phyloP scores from a whole-genome alignment of 2,797 vertebrate genomes.

The Diplodus puntazzo region DNA sequence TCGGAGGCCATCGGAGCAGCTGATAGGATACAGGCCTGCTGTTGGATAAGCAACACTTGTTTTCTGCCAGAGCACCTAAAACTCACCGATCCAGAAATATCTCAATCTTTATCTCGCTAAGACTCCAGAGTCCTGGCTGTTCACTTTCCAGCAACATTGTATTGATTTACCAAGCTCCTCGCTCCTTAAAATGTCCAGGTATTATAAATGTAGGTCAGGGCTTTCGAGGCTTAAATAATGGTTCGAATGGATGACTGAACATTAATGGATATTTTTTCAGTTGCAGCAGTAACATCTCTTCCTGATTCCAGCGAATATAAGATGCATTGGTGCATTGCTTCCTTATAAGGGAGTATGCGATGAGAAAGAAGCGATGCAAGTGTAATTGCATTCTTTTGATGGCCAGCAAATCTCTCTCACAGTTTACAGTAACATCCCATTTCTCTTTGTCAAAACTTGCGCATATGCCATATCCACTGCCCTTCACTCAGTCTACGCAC shows the following conservation, averaged over 20 bases:
- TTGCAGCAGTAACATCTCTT: not conserved
- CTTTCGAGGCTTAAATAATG: no score
- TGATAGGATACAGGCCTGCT: constrained; percentile 57
- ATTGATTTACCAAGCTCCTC: not conserved
- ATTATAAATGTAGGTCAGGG: not conserved
- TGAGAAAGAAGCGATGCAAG: not conserved
- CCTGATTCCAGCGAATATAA: not conserved
- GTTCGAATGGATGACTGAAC: no score
- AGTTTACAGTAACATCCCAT: no score
- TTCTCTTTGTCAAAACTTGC: no score
- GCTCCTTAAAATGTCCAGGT: constrained; percentile 2
- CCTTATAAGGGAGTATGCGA: not conserved
- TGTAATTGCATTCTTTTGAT: constrained; percentile 2
- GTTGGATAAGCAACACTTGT: constrained; percentile 35
- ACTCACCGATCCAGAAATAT: constrained; percentile 50
- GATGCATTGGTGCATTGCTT: not conserved
- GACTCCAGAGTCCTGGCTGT: not conserved
- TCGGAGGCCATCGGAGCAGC: constrained; percentile 23
- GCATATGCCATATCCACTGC: no score
- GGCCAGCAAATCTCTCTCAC: not conserved
- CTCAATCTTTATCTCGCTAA: constrained; percentile 16
- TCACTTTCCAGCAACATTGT: not conserved
- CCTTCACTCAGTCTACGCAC: no score
- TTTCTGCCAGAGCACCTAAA: constrained; percentile 43
- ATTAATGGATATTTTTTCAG: no score